Evolutionary conservation across 64 coral and sea anemone genomes (phyloP), one percentile per base, ranked within the genome.

Genomic region (Platygyra sinensis): DNA sequence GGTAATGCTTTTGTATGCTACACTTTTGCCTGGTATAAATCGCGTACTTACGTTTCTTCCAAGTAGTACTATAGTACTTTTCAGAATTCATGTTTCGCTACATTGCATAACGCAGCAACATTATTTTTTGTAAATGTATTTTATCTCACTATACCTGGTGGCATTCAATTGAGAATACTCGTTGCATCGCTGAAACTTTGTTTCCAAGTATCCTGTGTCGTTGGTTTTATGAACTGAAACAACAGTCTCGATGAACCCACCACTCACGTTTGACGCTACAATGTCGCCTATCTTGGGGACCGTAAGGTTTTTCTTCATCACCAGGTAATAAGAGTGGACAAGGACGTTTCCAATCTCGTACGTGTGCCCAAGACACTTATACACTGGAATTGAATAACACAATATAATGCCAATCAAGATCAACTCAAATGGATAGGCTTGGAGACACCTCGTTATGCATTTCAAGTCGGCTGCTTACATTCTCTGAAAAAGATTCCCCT

Each of bases 221-320:
- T 90, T 72, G 16, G 81, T 94, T 73, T 73, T 76, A 24, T 52
- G 67, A 22, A 67, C 22, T 38, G 50, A 39, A 6, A 84, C 46
- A 50, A 94, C 73, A 13, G 31, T 78, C 73, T 94, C 93, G 14
- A 94, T 86, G 33, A 94, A 94, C n/a, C 93, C 93, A 51, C 69
- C 59, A 59, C 88, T 90, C 18, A 22, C 69, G 17, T 46, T 59
- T 17, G 93, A 80, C 3, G 87, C 76, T 28, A 94, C n/a, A 10
- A 94, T 76, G 64, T 94, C 93, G 52, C 93, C 93, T 81, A 7
- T 22, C 32, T 61, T 75, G 5, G 78, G 74, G 14, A 59, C 38
- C 4, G 82, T 38, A 7, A 16, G 28, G 0, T 29, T 24, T 25
- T 79, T 78, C 8, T 90, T 73, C 30, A 94, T 72, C 28, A 90